Base-by-base conservation (phyloP, 2,113 vertebrate species). In the Syngnathus typhle region DNA sequence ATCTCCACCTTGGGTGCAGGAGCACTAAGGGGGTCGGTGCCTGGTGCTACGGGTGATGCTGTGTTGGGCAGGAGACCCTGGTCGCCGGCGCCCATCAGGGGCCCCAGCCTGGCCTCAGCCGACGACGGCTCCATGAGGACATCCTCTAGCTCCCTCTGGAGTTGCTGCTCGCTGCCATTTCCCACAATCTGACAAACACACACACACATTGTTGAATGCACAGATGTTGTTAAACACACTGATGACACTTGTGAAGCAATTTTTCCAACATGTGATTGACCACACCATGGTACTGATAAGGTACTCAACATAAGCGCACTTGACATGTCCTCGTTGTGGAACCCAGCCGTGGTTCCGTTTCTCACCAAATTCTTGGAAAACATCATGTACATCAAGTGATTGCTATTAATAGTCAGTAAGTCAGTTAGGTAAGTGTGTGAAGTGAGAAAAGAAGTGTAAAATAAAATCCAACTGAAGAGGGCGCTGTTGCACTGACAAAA, bases 161-260 rank as follows among this genome's bases (percentile, higher is more conserved):
- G 92, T 88, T 98, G 93, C 91, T 98, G 96, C 69, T 99, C 96
- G 69, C 96, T 99, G 79, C 97, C 97, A 93, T 98, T 98, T 65
- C 97, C 96, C 86, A 97, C 93, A 72, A 98, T 99, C 96, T 98
- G 77, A 70, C 21, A 56, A 60, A 75, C 65, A 71, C 49, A 41
- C n/a, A 41, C n/a, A 69, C 52, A 60, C 60, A 76, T 32, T 32
- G 27, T 32, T 32, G 27, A 32, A 32, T 32, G 27, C 27, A 32
- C 27, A 41, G 21, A 38, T 7, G 21, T 38, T 4, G 43, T 8
- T 21, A 71, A 64, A 41, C 27, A 71, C 2, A 54, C 11, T 16
- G 6, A 27, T 1, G 0, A 73, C 10, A 66, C 3, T 32, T 32
- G 27, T 52, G 51, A 21, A 62, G 23, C 19, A 46, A 58, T 32